A percentile compares a stretch with the other conserved stretches of the same genome.
Conservation (phyloP, 2,113 vertebrate species). For the Ginglymostoma cirratum region DNA sequence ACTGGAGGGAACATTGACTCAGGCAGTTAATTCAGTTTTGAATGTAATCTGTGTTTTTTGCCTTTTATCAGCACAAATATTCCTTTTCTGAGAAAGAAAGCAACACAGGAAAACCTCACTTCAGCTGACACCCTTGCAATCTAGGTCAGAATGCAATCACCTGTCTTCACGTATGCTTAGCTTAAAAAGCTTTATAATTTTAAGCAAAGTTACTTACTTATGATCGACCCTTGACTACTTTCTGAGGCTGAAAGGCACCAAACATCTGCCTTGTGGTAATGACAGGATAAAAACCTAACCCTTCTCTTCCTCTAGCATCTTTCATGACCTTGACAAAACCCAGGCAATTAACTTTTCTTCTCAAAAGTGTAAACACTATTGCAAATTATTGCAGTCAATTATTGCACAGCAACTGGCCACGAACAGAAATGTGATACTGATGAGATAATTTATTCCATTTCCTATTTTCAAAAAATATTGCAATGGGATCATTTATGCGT, state of each 20-base stretch:
- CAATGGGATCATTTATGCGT: background rate
- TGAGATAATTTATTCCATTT: background rate
- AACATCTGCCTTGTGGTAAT: background rate
- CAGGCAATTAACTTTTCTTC: background rate
- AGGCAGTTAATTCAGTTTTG: background rate
- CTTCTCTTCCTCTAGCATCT: no score
- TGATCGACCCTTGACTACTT: no score
- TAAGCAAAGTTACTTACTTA: background rate
- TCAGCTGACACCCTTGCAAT: conserved; percentile 11
- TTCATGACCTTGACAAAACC: background rate
- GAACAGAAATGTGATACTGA: background rate
- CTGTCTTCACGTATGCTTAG: background rate
- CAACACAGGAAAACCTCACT: background rate
- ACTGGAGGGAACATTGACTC: background rate
- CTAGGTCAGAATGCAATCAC: background rate
- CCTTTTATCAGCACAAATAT: background rate
- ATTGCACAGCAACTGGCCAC: background rate
- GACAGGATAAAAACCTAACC: background rate
- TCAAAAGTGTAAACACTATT: background rate
- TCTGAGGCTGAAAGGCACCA: background rate
- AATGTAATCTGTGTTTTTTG: background rate
- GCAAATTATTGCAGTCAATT: background rate
- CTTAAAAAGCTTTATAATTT: background rate
- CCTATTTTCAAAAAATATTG: background rate
- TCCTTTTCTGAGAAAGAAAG: background rate